Conservation (phyloP, 2,113 vertebrate species). For the Recurvirostra avosetta region DNA sequence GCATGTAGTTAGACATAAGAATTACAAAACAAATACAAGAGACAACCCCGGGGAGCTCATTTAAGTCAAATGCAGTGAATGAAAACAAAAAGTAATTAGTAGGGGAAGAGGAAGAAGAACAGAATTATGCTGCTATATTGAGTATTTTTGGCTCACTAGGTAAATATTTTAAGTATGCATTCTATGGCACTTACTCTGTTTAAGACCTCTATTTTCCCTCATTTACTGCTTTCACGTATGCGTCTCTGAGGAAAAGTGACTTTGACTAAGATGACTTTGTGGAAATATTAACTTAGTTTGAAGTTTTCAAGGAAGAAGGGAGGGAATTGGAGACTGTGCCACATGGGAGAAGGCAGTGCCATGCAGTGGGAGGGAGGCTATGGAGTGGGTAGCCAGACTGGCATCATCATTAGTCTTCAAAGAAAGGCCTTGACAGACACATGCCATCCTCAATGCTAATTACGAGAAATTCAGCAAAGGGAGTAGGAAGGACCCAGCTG, state of each 20-base stretch:
- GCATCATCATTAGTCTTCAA: background rate
- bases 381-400: background rate
- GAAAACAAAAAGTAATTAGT: background rate
- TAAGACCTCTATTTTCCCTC: background rate
- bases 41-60: background rate
- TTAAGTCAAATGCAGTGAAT: background rate
- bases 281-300: background rate
- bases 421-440: background rate
- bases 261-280: background rate
- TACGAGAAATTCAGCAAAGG: background rate
- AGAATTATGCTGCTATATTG: background rate
- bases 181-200: background rate
- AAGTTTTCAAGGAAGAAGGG: background rate
- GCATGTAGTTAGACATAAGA: background rate
- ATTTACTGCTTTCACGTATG: background rate
- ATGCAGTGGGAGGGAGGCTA: background rate
- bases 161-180: background rate
- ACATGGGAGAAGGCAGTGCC: background rate
- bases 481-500: background rate
- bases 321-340: background rate
- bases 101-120: background rate
- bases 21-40: background rate
- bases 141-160: background rate
- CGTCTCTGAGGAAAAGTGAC: too few species aligned
- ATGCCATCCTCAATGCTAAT: background rate